Evolutionary conservation across 2,888 invertebrate species (phyloP).

Genomic region (Lepeophtheirus nordmannii): DNA sequence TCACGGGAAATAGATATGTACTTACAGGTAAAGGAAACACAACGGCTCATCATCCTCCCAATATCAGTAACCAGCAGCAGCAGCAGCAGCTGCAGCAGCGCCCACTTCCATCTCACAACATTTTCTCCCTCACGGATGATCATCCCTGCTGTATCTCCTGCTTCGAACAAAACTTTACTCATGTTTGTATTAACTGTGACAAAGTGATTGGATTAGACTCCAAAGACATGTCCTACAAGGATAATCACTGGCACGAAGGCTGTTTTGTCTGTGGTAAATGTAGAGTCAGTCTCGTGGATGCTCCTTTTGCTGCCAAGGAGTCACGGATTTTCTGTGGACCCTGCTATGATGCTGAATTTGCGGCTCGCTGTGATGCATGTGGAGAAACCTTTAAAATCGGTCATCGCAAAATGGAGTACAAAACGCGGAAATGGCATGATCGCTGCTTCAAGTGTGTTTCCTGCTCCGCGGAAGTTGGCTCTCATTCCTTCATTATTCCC

Average conservation of each 20-base stretch:
- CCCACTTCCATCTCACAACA: no score
- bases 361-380: slow-evolving; percentile 42
- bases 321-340: slow-evolving; percentile 42
- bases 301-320: slow-evolving; percentile 42
- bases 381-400: slow-evolving; percentile 41
- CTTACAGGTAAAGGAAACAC: no score
- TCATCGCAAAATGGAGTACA: slow-evolving; percentile 45
- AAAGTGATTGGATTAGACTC: slow-evolving; percentile 37
- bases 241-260: slow-evolving; percentile 43
- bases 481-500: slow-evolving; percentile 40
- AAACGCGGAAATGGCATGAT: slow-evolving; percentile 44
- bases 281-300: slow-evolving; percentile 40
- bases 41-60: no score
- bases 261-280: slow-evolving; percentile 43
- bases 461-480: slow-evolving; percentile 41
- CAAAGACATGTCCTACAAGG: slow-evolving; percentile 42
- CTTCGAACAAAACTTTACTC: slow-evolving; percentile 42
- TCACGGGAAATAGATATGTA: slow-evolving; percentile 51
- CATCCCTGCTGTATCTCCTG: slow-evolving; percentile 44
- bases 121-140: slow-evolving; percentile 37
- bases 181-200: slow-evolving; percentile 37
- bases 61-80: no score
- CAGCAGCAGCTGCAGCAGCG: no score
- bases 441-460: slow-evolving; percentile 41
- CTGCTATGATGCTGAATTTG: slow-evolving; percentile 43